These are phyloP conservation scores for Platycheirus rosarum DNA, from an alignment of 2,888 invertebrate genomes.

Conservation along the genomic window DNA sequence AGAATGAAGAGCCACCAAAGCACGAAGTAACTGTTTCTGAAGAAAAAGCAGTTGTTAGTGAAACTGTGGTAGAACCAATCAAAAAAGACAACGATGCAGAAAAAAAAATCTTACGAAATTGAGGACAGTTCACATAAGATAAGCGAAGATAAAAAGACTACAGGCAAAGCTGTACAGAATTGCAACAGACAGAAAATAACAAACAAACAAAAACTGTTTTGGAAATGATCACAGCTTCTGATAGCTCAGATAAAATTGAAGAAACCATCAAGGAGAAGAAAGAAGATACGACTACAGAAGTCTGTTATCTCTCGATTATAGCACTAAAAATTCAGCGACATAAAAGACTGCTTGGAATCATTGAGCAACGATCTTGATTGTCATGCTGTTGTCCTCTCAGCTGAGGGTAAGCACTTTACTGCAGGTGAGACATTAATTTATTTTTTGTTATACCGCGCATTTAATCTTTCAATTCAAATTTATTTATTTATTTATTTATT, in stretches of 20 bases:
- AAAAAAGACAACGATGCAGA: conserved; percentile 75
- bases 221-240: conserved; percentile 26
- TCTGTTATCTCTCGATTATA: no score
- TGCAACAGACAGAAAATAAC: conserved; percentile 69
- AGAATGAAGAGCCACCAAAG: conserved; percentile 21
- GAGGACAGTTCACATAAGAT: conserved; percentile 53
- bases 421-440: conserved; percentile 91
- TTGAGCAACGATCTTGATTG: conserved; percentile 91
- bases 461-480: no score
- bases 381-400: conserved; percentile 93
- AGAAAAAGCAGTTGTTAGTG: conserved; percentile 80
- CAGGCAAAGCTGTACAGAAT: conserved; percentile 43
- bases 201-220: conserved; percentile 43
- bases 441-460: background rate
- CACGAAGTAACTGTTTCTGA: conserved; percentile 15
- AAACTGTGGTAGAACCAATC: conserved; percentile 82
- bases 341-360: conserved; percentile 90
- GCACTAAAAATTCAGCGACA: conserved; percentile 86
- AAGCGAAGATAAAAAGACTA: conserved; percentile 74
- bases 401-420: conserved; percentile 92
- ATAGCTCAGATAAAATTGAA: conserved; percentile 38
- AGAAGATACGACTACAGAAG: conserved; percentile 11
- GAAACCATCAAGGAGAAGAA: conserved; percentile 12
- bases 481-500: no score
- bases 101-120: conserved; percentile 73